A percentile compares a stretch with the other conserved stretches of the same genome.
Conservation (phyloP, 1,140 invertebrate genomes). For the Bombus impatiens region DNA sequence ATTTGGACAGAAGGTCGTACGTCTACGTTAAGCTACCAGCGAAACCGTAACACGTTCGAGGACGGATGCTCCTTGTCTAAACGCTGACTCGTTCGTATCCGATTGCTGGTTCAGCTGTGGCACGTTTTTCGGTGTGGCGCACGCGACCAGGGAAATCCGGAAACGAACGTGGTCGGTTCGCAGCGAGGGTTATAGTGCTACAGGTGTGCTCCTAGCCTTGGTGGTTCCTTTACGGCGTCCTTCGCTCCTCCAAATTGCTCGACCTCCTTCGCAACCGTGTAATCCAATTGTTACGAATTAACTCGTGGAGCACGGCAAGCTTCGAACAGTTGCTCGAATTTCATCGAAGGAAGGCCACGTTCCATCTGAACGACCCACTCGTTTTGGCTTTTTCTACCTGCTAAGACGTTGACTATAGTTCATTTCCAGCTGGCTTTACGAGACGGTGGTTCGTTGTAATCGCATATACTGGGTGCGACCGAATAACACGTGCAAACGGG, state of each 20-base stretch:
- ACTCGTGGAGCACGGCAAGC: neutral
- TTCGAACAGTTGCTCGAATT: neutral
- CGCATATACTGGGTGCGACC: no score
- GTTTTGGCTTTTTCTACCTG: no score
- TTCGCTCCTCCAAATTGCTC: neutral
- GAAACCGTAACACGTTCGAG: slow-evolving; percentile 12
- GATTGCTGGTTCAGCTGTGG: slow-evolving; percentile 5
- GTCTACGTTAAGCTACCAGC: neutral
- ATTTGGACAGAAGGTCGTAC: neutral
- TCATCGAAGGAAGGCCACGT: no score
- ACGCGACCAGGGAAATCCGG: slow-evolving; percentile 8
- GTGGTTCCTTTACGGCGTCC: slow-evolving; percentile 12
- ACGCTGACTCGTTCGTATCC: slow-evolving; percentile 43
- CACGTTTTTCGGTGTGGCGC: slow-evolving; percentile 26
- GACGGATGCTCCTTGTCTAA: neutral
- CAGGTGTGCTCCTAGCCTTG: slow-evolving; percentile 43
- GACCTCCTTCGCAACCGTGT: neutral
- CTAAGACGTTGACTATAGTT: no score
- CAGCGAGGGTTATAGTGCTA: slow-evolving; percentile 38
- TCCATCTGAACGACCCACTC: no score
- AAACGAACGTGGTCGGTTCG: neutral
- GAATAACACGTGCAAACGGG: no score
- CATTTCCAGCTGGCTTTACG: no score
- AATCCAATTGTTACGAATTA: slow-evolving; percentile 48
- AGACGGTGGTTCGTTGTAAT: no score